Evolutionary conservation across 2,888 invertebrate genomes (phyloP).

Genomic region (Drosophila yooni): DNA sequence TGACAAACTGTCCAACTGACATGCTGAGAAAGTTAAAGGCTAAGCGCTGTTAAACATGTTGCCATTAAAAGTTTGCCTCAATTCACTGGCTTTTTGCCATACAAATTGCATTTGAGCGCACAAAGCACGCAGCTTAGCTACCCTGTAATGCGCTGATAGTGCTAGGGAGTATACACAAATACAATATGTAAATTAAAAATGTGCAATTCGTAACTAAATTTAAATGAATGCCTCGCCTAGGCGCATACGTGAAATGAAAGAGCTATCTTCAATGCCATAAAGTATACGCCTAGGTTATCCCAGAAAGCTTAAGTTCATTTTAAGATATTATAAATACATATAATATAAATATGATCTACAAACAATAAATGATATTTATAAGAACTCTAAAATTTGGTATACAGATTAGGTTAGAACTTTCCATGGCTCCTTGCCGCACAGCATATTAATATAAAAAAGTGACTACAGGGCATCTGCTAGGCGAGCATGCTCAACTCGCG

Average conservation of each 20-base stretch:
- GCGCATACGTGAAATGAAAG: neutral
- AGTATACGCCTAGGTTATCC: too few species aligned
- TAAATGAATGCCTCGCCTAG: neutral
- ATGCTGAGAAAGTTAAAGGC: constrained; percentile 50
- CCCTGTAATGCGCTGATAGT: neutral
- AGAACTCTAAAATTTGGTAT: neutral
- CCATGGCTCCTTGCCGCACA: neutral
- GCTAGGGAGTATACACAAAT: neutral
- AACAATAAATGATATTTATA: neutral
- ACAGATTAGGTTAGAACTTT: neutral
- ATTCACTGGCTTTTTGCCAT: constrained; percentile 14
- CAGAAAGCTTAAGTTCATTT: too few species aligned
- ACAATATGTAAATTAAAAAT: neutral
- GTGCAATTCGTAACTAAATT: neutral
- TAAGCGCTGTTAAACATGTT: constrained; percentile 63
- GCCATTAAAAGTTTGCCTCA: constrained; percentile 68
- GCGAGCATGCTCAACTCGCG: neutral
- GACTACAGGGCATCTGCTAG: neutral
- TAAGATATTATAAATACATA: neutral
- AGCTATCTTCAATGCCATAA: too few species aligned
- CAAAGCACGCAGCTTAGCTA: neutral
- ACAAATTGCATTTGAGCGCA: constrained; percentile 7
- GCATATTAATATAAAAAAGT: neutral
- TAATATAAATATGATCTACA: neutral
- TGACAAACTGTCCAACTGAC: constrained; percentile 25